Conservation (phyloP, 2,797 vertebrate species). For the Ctenopoma kingsleyae region DNA sequence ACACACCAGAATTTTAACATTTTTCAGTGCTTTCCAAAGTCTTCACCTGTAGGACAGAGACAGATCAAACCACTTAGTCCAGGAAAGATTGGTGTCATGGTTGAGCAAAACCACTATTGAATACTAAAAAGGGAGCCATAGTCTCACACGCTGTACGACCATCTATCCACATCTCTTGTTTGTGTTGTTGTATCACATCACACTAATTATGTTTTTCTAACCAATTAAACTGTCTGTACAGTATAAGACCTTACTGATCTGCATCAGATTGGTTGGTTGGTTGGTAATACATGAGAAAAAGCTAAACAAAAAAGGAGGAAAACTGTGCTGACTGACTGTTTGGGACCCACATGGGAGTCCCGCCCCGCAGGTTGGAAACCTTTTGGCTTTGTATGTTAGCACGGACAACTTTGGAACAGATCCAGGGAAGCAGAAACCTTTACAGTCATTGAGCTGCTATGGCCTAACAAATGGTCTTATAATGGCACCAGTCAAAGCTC, state of each 20-base stretch:
- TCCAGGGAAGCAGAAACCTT: constrained; percentile 59
- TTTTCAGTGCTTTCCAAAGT: background rate
- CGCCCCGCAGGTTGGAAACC: constrained; percentile 24
- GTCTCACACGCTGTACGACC: too few relatives aligned
- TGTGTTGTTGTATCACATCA: too few relatives aligned
- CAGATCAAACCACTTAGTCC: background rate
- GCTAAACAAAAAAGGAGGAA: background rate
- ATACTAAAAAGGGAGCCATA: too few relatives aligned
- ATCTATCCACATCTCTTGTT: too few relatives aligned
- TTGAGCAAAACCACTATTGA: background rate
- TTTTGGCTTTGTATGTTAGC: constrained; percentile 41
- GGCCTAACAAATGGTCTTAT: constrained; percentile 55
- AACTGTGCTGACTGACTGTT: constrained; percentile 4
- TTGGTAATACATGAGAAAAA: background rate
- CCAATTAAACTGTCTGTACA: background rate
- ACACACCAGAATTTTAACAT: background rate
- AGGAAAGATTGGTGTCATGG: background rate
- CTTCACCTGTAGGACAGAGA: too few relatives aligned
- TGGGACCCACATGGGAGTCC: background rate
- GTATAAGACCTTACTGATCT: background rate
- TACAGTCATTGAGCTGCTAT: constrained; percentile 43
- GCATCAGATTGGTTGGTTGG: background rate
- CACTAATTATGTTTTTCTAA: background rate
- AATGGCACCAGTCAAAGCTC: constrained; percentile 51
- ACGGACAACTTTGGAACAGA: constrained; percentile 45